Evolutionary conservation across 2,888 invertebrate genomes (phyloP).

Genomic region (Lepeophtheirus nordmannii): DNA sequence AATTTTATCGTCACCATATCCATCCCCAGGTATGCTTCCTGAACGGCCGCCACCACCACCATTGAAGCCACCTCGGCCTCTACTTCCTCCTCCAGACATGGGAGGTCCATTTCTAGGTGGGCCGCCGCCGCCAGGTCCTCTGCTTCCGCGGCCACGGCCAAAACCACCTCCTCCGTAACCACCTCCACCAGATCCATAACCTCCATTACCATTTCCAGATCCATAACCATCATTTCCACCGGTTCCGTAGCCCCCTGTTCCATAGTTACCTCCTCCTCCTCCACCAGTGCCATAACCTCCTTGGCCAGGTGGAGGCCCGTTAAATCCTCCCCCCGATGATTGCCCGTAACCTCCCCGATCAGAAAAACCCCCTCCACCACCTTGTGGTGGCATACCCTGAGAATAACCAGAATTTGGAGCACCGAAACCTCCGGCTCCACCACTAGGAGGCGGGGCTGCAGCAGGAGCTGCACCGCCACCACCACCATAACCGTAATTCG

Average conservation of each 20-base stretch:
- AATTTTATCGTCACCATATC: slow-evolving; percentile 50
- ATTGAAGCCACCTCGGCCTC: slow-evolving; percentile 28
- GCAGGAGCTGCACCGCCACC: slow-evolving; percentile 2
- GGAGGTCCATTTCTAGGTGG: slow-evolving; percentile 34
- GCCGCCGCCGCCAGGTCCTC: slow-evolving; percentile 31
- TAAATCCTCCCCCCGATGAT: not conserved
- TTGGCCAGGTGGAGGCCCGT: slow-evolving; percentile 8
- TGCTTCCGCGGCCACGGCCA: slow-evolving; percentile 32
- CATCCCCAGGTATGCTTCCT: slow-evolving; percentile 38
- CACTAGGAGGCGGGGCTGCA: not conserved
- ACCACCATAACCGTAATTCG: slow-evolving; percentile 12
- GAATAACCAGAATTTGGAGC: slow-evolving; percentile 6
- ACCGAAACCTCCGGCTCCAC: slow-evolving; percentile 5
- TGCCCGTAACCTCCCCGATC: slow-evolving; percentile 4
- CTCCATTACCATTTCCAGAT: slow-evolving; percentile 23
- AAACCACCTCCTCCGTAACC: slow-evolving; percentile 24
- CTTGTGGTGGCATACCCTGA: slow-evolving; percentile 1
- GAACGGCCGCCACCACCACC: slow-evolving; percentile 40
- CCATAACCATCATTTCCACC: slow-evolving; percentile 28
- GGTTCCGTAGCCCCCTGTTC: slow-evolving; percentile 31
- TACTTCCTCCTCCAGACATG: slow-evolving; percentile 26
- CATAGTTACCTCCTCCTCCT: slow-evolving; percentile 30
- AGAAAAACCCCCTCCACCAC: not conserved
- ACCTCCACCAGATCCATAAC: slow-evolving; percentile 22
- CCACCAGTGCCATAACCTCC: slow-evolving; percentile 32